These are phyloP conservation scores for Ictidomys tridecemlineatus DNA, from an alignment of 2,113 vertebrate species.

Conservation along the genomic window DNA sequence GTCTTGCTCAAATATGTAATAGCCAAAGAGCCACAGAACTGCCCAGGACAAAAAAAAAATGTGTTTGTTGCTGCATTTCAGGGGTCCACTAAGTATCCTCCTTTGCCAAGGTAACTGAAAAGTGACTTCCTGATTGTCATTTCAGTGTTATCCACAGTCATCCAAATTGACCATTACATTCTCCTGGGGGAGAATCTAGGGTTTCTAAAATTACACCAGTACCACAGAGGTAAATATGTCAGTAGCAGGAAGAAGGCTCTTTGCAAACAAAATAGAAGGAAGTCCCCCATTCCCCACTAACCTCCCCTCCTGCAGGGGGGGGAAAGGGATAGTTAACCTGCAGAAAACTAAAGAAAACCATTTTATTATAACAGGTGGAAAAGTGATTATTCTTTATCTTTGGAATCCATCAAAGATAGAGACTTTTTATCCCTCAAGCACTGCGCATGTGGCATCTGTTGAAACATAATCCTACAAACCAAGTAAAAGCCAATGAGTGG, in stretches of 20 bases:
- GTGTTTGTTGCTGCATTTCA: constrained; percentile 82
- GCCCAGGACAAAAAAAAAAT: constrained; percentile 72
- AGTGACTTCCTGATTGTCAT: constrained; percentile 88
- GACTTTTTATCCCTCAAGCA: constrained; percentile 63
- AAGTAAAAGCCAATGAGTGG: constrained; percentile 9
- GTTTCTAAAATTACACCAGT: constrained; percentile 74
- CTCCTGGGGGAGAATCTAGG: constrained; percentile 73
- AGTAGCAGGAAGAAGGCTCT: constrained; percentile 52
- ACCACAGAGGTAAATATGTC: constrained; percentile 51
- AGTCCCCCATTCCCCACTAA: not conserved
- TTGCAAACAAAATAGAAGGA: not conserved
- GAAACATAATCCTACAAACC: constrained; percentile 72
- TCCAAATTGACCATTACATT: constrained; percentile 74
- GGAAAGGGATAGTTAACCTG: constrained; percentile 5
- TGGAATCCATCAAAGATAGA: constrained; percentile 72
- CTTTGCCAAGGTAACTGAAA: constrained; percentile 89
- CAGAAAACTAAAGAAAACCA: constrained; percentile 60
- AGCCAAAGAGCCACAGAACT: constrained; percentile 65
- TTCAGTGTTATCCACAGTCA: constrained; percentile 86
- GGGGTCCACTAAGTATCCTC: constrained; percentile 86
- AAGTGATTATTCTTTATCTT: constrained; percentile 73
- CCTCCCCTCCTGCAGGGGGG: not conserved
- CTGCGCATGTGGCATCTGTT: constrained; percentile 74
- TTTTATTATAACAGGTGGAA: constrained; percentile 54
- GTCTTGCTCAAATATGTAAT: constrained; percentile 75